Conservation (phyloP, 1,140 invertebrate genomes). For the Drosophila persimilis region DNA sequence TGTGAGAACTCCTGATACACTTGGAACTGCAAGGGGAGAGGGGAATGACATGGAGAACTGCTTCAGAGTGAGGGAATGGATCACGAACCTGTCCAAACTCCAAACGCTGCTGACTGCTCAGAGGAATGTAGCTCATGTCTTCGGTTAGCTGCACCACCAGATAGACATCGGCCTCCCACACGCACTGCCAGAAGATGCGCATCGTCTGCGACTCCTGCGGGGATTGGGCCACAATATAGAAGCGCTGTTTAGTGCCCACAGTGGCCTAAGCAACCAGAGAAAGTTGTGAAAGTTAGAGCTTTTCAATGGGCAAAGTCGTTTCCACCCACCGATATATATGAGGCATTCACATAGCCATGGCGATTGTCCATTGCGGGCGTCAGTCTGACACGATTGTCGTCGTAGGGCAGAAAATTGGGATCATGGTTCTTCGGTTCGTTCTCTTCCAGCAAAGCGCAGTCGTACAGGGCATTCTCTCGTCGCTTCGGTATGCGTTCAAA, state of each 20-base stretch:
- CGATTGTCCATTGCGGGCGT: conserved; percentile 91
- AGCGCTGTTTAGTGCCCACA: conserved; percentile 89
- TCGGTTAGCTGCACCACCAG: conserved; percentile 90
- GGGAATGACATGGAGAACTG: background rate
- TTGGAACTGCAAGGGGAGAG: conserved; percentile 85
- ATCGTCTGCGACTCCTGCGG: conserved; percentile 83
- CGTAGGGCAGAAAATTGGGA: conserved; percentile 92
- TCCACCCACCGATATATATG: conserved; percentile 87
- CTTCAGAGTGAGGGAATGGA: background rate
- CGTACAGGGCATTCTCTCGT: conserved; percentile 84
- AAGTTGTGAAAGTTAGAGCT: background rate
- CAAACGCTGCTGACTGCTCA: conserved; percentile 83
- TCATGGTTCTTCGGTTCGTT: conserved; percentile 80
- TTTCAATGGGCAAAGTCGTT: no score
- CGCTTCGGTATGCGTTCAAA: conserved; percentile 94
- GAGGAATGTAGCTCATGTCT: conserved; percentile 86
- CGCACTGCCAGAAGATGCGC: conserved; percentile 92
- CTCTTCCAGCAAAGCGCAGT: conserved; percentile 78
- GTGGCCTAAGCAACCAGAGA: conserved; percentile 85
- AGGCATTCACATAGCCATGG: conserved; percentile 95
- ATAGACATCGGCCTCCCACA: conserved; percentile 93
- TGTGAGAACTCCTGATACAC: conserved; percentile 87
- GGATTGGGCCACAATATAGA: conserved; percentile 93
- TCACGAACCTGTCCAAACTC: conserved; percentile 84
- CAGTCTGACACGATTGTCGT: conserved; percentile 92